Base-by-base conservation (phyloP, 2,888 invertebrate species). In the Amorpha juglandis region DNA sequence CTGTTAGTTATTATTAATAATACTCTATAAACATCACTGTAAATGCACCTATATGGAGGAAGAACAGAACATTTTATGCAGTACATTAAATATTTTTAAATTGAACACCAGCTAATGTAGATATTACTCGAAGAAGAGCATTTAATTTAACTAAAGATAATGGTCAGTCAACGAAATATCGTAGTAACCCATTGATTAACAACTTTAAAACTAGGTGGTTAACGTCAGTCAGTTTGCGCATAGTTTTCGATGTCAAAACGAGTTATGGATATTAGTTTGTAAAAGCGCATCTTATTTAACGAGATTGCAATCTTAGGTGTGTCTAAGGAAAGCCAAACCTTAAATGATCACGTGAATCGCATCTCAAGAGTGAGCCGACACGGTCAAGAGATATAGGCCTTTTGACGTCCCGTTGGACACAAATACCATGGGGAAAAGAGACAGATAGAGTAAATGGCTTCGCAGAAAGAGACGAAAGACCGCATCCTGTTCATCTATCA, bases 331-430 rank as follows among this genome's bases (percentile, higher is more conserved):
- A 78, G 74, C 72, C 68, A 65, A 65, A 67, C 75, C 74, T 76
- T 74, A 70, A 73, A 69, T 47, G 50, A 67, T 71, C 67, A 75
- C 79, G 74, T 78, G 80, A 66, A 77, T 74, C 64, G 79, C 77
- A 78, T 79, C 76, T 71, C 65, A 75, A 75, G 70, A 74, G 70
- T 69, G 72, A 72, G 14, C 68, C 72, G 70, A 69, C 67, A 65
- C 65, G 68, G 70, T 70, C 71, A 69, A 69, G 72, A 76, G 76
- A 74, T 75, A 74, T 75, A 78, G 71, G 69, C 69, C 67, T 69
- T 67, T 68, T 70, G 69, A 69, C 75, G 71, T 82, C 80, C 80
- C 79, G 81, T 80, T 82, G 78, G 74, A 76, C 74, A 74, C 74
- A 71, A 74, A 80, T 80, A 74, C 79, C 74, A 70, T 51, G 72